These are phyloP conservation scores for Hydropsyche betteni DNA, from an alignment of 2,888 invertebrate genomes.

Conservation along the genomic window DNA sequence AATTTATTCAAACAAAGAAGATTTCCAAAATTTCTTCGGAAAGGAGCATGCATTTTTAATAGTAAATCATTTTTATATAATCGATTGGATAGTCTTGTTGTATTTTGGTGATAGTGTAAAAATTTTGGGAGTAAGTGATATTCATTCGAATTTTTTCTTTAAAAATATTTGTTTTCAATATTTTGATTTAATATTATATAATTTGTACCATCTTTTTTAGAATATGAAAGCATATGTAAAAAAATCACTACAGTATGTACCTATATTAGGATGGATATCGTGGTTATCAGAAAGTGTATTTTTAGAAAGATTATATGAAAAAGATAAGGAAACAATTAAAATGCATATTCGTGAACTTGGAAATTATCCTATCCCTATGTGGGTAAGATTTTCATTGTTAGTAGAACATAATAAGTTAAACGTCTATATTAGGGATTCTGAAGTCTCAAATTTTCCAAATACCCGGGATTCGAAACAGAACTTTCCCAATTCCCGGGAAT, in stretches of 20 bases:
- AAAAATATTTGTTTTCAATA: too few relatives aligned
- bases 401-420: too few relatives aligned
- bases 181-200: too few relatives aligned
- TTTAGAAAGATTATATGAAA: conserved; percentile 89
- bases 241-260: conserved; percentile 88
- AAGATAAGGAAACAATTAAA: conserved; percentile 85
- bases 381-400: conserved; percentile 70
- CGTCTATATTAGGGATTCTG: too few relatives aligned
- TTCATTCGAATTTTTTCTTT: not conserved
- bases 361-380: conserved; percentile 90
- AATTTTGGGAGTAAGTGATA: conserved; percentile 79
- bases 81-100: conserved; percentile 97
- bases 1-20: conserved; percentile 81
- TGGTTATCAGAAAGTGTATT: conserved; percentile 95
- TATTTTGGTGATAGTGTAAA: conserved; percentile 82
- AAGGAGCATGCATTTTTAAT: conserved; percentile 89
- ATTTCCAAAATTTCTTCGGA: conserved; percentile 80
- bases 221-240: conserved; percentile 92
- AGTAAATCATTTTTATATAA: conserved; percentile 95
- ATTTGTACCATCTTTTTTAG: too few relatives aligned
- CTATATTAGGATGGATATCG: conserved; percentile 96
- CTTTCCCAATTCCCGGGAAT: too few relatives aligned
- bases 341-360: conserved; percentile 81
- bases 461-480: too few relatives aligned
- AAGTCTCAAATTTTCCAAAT: too few relatives aligned